These are phyloP conservation scores for Orthosia gracilis DNA, from an alignment of 2,888 invertebrate genomes.

Conservation along the genomic window DNA sequence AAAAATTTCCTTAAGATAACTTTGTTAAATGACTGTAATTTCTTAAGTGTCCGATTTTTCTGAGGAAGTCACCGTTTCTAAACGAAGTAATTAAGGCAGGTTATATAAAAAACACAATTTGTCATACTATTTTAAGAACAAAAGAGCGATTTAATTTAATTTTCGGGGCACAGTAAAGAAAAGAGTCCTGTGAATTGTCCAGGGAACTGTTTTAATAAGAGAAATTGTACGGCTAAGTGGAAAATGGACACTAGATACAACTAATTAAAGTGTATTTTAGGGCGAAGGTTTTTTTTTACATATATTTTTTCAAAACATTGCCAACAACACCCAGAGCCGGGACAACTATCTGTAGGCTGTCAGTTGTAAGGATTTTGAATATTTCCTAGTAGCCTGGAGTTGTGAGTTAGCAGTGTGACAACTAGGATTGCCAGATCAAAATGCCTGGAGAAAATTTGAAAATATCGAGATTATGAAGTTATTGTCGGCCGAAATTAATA, in stretches of 20 bases:
- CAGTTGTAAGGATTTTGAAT: neutral
- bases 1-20: neutral
- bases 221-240: neutral
- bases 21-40: constrained; percentile 7
- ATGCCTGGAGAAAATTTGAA: no score
- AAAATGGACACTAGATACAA: neutral
- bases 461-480: no score
- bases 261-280: no score
- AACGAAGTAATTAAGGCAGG: neutral
- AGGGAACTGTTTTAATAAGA: constrained; percentile 10
- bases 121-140: constrained; percentile 21
- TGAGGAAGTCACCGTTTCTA: neutral
- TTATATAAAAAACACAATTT: constrained; percentile 2
- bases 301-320: no score
- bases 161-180: neutral
- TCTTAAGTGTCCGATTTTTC: neutral
- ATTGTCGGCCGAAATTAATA: no score
- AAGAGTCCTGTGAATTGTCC: neutral
- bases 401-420: no score
- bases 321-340: no score
- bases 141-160: constrained; percentile 9
- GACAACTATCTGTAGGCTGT: no score
- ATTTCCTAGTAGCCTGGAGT: no score
- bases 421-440: no score
- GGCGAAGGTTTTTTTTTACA: no score